phyloP scores from a whole-genome alignment of 2,888 invertebrate species.

The Sympetrum striolatum region DNA sequence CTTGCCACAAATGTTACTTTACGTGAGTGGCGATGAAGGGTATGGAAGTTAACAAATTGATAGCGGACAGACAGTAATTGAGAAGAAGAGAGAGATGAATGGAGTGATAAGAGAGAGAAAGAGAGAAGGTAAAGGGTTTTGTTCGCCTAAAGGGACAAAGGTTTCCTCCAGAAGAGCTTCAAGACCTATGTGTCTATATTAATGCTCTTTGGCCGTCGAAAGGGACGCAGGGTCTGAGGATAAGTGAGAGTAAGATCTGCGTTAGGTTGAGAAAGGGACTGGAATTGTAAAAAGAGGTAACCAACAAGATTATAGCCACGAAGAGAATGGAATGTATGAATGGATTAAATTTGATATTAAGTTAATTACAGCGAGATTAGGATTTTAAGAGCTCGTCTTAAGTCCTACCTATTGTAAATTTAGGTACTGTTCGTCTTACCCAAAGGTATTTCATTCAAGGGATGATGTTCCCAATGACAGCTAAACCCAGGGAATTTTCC shows the following conservation, averaged over 20 bases:
- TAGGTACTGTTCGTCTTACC: too few relatives aligned
- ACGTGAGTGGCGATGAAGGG: not conserved
- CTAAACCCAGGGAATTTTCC: too few relatives aligned
- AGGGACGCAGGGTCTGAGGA: not conserved
- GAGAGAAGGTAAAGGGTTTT: not conserved
- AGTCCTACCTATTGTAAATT: too few relatives aligned
- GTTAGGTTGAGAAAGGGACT: not conserved
- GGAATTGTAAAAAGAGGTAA: not conserved
- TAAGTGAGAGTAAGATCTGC: not conserved
- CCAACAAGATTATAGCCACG: too few relatives aligned
- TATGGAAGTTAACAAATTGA: not conserved
- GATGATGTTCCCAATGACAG: too few relatives aligned
- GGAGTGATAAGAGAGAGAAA: not conserved
- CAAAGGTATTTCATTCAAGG: too few relatives aligned
- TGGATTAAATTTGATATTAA: too few relatives aligned
- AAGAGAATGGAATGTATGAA: not conserved
- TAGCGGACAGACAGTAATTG: not conserved
- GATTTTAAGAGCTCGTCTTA: too few relatives aligned
- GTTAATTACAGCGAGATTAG: too few relatives aligned
- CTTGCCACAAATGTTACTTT: too few relatives aligned
- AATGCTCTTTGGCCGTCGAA: not conserved
- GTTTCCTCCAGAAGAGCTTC: not conserved
- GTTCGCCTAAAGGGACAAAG: not conserved
- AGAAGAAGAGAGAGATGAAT: not conserved
- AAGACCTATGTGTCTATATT: constrained; percentile 31